phyloP scores from a whole-genome alignment of 2,113 vertebrate genomes.

The Myotis yumanensis region DNA sequence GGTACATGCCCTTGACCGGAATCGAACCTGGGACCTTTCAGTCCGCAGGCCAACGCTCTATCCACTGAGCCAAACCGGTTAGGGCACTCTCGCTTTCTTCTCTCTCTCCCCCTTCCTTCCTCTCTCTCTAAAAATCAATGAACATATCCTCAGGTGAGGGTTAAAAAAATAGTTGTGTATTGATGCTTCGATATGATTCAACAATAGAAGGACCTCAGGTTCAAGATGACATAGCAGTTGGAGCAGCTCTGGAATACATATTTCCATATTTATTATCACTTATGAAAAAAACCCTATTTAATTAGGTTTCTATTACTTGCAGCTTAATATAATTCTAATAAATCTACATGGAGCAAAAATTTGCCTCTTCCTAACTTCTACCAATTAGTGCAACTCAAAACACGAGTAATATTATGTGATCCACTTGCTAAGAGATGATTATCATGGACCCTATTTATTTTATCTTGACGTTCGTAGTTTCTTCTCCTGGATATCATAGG shows the following conservation, averaged over 20 bases:
- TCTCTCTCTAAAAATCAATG: neutral
- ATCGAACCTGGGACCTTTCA: no score
- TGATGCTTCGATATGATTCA: neutral
- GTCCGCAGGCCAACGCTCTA: no score
- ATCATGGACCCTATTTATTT: neutral
- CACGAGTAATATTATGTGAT: neutral
- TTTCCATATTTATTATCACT: neutral
- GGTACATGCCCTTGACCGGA: no score
- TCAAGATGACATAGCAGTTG: neutral
- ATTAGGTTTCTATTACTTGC: conserved; percentile 35
- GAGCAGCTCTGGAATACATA: neutral
- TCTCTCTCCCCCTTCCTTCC: neutral
- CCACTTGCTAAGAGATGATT: neutral
- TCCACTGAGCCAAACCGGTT: no score
- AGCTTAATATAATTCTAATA: neutral
- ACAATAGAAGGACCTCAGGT: neutral
- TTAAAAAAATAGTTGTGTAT: neutral
- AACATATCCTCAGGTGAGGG: neutral
- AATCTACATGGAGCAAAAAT: neutral
- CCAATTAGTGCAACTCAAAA: neutral
- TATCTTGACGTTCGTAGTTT: neutral
- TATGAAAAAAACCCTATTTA: neutral
- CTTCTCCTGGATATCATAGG: neutral
- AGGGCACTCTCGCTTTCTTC: no score
- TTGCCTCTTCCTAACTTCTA: neutral